A percentile compares a stretch with the other conserved stretches of the same genome.
Conservation (phyloP, 2,797 vertebrate genomes). For the Alauda arvensis region DNA sequence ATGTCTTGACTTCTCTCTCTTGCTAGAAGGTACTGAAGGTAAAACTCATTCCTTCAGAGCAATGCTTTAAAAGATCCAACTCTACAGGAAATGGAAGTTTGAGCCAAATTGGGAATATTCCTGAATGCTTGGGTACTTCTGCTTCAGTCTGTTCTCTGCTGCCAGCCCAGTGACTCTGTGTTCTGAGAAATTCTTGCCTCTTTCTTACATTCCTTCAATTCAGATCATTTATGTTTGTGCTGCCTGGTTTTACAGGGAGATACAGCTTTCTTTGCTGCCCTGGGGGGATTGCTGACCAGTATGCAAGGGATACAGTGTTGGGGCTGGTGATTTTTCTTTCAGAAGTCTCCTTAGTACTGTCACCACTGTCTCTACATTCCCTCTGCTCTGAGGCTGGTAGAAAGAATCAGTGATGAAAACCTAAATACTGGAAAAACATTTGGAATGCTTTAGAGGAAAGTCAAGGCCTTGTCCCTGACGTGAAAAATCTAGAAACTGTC, state of each 20-base stretch:
- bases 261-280: background rate
- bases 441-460: background rate
- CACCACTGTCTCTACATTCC: background rate
- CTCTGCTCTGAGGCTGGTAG: background rate
- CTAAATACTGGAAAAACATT: background rate
- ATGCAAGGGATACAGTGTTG: background rate
- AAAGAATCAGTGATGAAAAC: background rate
- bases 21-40: background rate
- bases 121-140: background rate
- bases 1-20: background rate
- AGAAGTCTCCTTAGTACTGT: background rate
- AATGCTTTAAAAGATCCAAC: background rate
- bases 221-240: background rate
- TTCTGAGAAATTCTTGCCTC: background rate
- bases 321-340: background rate
- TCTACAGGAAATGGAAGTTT: background rate
- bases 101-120: background rate
- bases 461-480: background rate
- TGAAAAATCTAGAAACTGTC: background rate
- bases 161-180: background rate
- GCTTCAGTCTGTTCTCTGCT: background rate
- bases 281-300: background rate
- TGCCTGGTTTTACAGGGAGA: background rate
- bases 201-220: background rate
- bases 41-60: background rate